Base-by-base conservation (phyloP, 2,888 invertebrate genomes). In the Drosophila ustulata region DNA sequence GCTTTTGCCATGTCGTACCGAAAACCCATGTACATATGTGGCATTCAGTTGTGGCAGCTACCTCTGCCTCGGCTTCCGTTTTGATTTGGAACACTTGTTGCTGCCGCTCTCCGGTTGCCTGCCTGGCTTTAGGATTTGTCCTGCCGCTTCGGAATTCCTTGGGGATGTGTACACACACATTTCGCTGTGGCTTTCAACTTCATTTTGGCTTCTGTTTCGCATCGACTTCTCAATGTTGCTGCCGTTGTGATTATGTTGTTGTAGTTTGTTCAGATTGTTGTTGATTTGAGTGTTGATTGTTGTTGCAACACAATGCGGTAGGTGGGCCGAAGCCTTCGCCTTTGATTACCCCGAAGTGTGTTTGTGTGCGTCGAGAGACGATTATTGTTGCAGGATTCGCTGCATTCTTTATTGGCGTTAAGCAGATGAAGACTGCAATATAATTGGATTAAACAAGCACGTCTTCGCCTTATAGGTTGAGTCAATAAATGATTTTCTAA, bases 1-100 rank as follows among this genome's bases (percentile, higher is more conserved):
- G 75, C 86, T 83, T 82, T 49, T 76, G 80, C 76, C 89, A 89
- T 89, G 90, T 90, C 82, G 83, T 66, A 80, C 85, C 80, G 78
- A 82, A 88, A 84, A 86, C 79, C 77, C 80, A 88, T 86, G 88
- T 87, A 87, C 88, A 82, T 82, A 85, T 82, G 86, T 74, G 82
- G 83, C 78, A 82, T 80, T 71, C 75, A 71, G 71, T 53, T 57
- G 59, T 43, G 52, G 64, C 66, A 18, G 18, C 18, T 18, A 18
- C 18, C 18, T 18, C 59, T 52, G 50, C 57, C 64, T 66, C 66
- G 66, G 77, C 78, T 78, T 78, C 78, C 78, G 78, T 78, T 78
- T 86, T 82, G 83, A 83, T 83, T 84, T 86, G 83, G 74, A 73
- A 70, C 82, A 83, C 81, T 86, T 86, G 81, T 86, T 84, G 18